phyloP scores from a whole-genome alignment of 2,797 vertebrate species.

The Rhinatrema bivittatum region DNA sequence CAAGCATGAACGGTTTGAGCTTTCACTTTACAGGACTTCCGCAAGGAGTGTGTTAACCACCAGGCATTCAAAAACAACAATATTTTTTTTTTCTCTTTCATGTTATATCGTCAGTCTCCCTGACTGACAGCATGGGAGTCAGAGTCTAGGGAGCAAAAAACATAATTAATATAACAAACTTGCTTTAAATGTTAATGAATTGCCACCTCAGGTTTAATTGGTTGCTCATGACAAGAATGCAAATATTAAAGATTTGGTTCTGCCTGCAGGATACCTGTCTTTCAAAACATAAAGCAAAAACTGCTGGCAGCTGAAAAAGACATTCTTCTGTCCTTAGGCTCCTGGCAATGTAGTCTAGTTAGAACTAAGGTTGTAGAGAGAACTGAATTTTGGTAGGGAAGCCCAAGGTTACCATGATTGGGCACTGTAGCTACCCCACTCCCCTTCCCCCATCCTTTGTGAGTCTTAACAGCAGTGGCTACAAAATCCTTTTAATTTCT shows the following conservation, averaged over 20 bases:
- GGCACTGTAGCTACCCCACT: no score
- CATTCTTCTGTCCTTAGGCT: no score
- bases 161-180: neutral
- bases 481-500: no score
- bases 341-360: no score
- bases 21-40: no score
- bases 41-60: neutral
- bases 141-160: neutral
- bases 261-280: neutral
- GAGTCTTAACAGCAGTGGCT: no score
- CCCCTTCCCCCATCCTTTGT: no score
- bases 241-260: neutral
- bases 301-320: neutral
- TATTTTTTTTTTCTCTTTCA: neutral
- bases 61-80: neutral
- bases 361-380: no score
- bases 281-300: neutral
- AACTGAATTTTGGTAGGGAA: no score
- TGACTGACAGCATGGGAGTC: neutral
- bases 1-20: no score
- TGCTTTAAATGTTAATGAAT: neutral
- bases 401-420: no score
- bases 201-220: neutral
- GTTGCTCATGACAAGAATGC: neutral
- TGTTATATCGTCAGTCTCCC: neutral